Percentiles rank a stretch among this genome's conserved stretches.
Conservation (phyloP, 1,140 invertebrate species). For the Mya arenaria region DNA sequence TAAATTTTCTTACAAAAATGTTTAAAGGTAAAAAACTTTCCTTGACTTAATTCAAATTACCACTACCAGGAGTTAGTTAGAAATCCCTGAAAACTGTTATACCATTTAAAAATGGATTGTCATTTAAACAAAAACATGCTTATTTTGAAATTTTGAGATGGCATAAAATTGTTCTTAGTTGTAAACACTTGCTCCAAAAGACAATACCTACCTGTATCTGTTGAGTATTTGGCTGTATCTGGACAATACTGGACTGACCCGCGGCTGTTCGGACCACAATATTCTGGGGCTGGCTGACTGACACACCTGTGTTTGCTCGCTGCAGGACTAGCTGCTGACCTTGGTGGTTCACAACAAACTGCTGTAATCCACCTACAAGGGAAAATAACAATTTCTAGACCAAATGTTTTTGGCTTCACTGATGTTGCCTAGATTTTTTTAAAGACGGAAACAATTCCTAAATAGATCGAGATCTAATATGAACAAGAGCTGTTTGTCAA, state of each 20-base stretch:
- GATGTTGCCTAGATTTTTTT: too few relatives aligned
- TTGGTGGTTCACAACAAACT: constrained; percentile 57
- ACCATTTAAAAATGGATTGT: too few relatives aligned
- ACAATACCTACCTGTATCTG: constrained; percentile 52
- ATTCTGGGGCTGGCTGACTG: constrained; percentile 62
- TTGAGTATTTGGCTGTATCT: constrained; percentile 33
- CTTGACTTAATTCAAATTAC: too few relatives aligned
- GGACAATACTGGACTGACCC: constrained; percentile 29
- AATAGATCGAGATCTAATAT: not conserved
- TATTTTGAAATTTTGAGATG: too few relatives aligned
- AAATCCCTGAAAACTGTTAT: too few relatives aligned
- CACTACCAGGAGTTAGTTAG: too few relatives aligned
- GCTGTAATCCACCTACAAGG: constrained; percentile 20
- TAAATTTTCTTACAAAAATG: too few relatives aligned
- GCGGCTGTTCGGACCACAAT: constrained; percentile 64
- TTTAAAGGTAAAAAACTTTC: too few relatives aligned
- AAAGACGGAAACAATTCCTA: not conserved
- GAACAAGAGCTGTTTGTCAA: too few relatives aligned
- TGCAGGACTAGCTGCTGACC: constrained; percentile 70
- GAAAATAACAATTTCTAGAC: not conserved
- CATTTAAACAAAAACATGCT: too few relatives aligned
- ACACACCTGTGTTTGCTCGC: constrained; percentile 51
- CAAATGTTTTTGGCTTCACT: not conserved
- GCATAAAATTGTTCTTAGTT: too few relatives aligned
- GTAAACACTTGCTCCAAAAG: too few relatives aligned